Base-by-base conservation (phyloP, 92 coral and sea anemone species). In the Parazoanthus atlanticus region DNA sequence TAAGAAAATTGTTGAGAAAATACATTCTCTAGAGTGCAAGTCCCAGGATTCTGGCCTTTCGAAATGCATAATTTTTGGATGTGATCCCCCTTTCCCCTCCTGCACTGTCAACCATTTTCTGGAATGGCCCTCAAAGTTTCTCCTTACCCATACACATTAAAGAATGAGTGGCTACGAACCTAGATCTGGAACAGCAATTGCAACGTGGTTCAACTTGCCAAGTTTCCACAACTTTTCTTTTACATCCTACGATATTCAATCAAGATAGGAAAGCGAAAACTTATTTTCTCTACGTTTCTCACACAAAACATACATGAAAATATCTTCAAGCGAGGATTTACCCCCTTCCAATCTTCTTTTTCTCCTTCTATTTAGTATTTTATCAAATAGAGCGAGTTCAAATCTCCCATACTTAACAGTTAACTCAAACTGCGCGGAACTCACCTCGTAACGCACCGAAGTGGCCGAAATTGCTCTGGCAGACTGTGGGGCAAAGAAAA, bases 201-300 rank as follows among this genome's bases (percentile, higher is more conserved):
- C 99, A 79, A 96, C 99, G 91, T 96, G 99, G 91, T 96, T 96
- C 64, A 96, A 91, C 90, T 90, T 96, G 9, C 99, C 99, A 73
- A 96, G 85, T 30, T 91, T 93, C 99, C 99, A 96, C 38, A 96
- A 71, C 88, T 90, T 93, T 49, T 92, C 93, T 88, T 90, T 86
- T 31, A 76, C 41, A 86, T 90, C 91, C 98, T 95, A 36, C 67
- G 56, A 17, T n/a, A 87, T 71, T 8, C 10, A 43, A 11, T 8
- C 10, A 43, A 11, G 46, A 30, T 36, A 64, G 9, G 13, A 8
- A n/a, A 52, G 13, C 8, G 21, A 43, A 2, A 29, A 5, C 29
- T 41, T 8, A 17, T 54, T 54, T 6, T 43, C 2, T 29, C 79
- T 85, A 5, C 73, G 25, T 36, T 85, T 88, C 78, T 65, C 70